Percentiles rank a stretch among this genome's conserved stretches.
Evolutionary conservation across 1,140 invertebrate genomes (phyloP).

Genomic region (Drosophila kepulauana): DNA sequence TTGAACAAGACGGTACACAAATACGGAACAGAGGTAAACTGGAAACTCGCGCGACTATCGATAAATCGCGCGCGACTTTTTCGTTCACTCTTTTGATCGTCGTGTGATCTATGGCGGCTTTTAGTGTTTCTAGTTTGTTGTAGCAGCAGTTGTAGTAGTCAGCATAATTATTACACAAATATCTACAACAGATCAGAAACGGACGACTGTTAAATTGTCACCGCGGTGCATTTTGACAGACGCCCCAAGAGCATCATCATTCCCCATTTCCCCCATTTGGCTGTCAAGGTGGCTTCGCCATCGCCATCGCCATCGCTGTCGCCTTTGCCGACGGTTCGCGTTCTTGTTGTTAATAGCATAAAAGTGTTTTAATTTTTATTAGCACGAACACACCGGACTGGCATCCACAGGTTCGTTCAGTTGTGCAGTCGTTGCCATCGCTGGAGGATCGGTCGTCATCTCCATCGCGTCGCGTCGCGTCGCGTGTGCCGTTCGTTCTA

Average conservation of each 20-base stretch:
- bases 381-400: constrained; percentile 67
- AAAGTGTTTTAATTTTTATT: constrained; percentile 83
- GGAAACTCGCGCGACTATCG: constrained; percentile 29
- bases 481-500: constrained; percentile 59
- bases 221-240: constrained; percentile 54
- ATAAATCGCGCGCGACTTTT: constrained; percentile 44
- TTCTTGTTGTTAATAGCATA: constrained; percentile 77
- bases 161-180: constrained; percentile 42
- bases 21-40: constrained; percentile 34
- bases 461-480: constrained; percentile 27
- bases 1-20: constrained; percentile 69
- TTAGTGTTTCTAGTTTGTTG: constrained; percentile 20
- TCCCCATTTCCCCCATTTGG: constrained; percentile 23
- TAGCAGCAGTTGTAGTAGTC: background rate
- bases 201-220: constrained; percentile 55
- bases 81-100: constrained; percentile 33
- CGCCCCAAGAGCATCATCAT: constrained; percentile 29
- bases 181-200: constrained; percentile 11
- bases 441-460: constrained; percentile 58
- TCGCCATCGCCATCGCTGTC: constrained; percentile 26
- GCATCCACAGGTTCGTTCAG: constrained; percentile 51
- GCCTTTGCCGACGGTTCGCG: constrained; percentile 58
- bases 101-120: constrained; percentile 33
- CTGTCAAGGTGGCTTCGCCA: constrained; percentile 41
- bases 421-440: constrained; percentile 58